Evolutionary conservation across 2,797 vertebrate genomes (phyloP), one percentile per base, ranked within the genome.

Genomic region (Phrynocephalus vlangalii): DNA sequence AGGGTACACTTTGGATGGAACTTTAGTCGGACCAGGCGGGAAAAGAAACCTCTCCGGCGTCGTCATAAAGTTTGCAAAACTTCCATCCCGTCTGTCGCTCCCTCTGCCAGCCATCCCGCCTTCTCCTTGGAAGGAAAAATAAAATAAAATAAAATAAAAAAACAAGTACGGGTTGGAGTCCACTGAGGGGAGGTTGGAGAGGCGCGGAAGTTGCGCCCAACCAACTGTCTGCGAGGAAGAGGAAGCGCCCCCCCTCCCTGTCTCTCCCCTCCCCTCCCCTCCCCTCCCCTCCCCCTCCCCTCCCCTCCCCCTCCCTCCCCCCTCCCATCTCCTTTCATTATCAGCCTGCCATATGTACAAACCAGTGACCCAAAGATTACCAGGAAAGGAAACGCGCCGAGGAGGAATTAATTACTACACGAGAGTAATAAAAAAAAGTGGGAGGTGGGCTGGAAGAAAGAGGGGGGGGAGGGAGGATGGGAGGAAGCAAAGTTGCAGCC

Each of bases 351-450:
- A 94, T 93, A 95, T 94, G 94, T 92, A 95, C 92, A 88, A 87
- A 94, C 94, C 95, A 94, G 95, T 93, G 90, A 89, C 91, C 92
- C 92, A 93, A 95, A 95, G 94, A 92, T 94, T 89, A 93, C 84
- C 94, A 93, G 93, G 89, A 83, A 86, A 93, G 91, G 93, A 94
- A 92, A 84, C 30, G 82, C 22, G 56, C 90, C 91, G 93, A 92
- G 92, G 92, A 95, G 93, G 93, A 91, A 92, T 89, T 92, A 90
- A 92, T 94, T 94, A 89, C 82, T 94, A 87, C 77, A 91, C 87
- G 90, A 89, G 63, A 90, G 91, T 84, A 92, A 91, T 90, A 87
- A 92, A 91, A 88, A 90, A 50, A 28, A 1, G 48, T 1, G 48
- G 13, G 82, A 11, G 56, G 77, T 13, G 83, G 28, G 81, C 60